Evolutionary conservation across 2,797 vertebrate species (phyloP), one percentile per base, ranked within the genome.

Genomic region (Gymnothorax javanicus): DNA sequence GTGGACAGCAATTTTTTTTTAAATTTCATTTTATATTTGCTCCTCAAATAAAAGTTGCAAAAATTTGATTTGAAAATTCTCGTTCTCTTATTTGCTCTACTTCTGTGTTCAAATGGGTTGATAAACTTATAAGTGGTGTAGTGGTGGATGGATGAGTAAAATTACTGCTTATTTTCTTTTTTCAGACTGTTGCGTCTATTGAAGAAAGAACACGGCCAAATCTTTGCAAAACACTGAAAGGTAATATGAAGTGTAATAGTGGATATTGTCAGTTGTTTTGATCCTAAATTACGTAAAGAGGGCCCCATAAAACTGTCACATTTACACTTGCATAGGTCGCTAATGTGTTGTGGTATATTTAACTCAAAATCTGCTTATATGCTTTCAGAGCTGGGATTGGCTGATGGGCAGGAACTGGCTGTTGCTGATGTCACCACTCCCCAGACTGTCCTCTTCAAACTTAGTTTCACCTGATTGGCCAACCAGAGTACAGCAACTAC

Each of bases 391-490:
- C 79, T 99, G 88, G 97, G 98, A 2, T 96, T 99, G 13, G 93
- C 95, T 75, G 95, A 99, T 59, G 95, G 97, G 89, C 98, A 98
- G 89, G 97, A 99, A 89, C 94, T 98, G 90, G 97, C 97, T 23
- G 97, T 99, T 85, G 97, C 97, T 87, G 97, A 98, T 93, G 90
- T 97, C 92, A 99, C 98, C 87, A 97, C 97, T 84, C 98, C 98
- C 84, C 98, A 99, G 93, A 99, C 97, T n/a, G 94, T 98, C 92
- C 92, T 98, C 86, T 98, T 99, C 94, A 98, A 96, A 92, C 97
- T 99, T 90, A 95, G 95, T 91, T 97, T 98, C 93, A 97, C 96
- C 88, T 96, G 96, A 93, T 98, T 97, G 94, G 89, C 91, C 50
- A 57, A 17, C 54, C 54, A 59, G 62, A 77, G 43, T 62, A 23